Evolutionary conservation across 2,888 invertebrate species (phyloP).

Genomic region (Sesia bembeciformis): DNA sequence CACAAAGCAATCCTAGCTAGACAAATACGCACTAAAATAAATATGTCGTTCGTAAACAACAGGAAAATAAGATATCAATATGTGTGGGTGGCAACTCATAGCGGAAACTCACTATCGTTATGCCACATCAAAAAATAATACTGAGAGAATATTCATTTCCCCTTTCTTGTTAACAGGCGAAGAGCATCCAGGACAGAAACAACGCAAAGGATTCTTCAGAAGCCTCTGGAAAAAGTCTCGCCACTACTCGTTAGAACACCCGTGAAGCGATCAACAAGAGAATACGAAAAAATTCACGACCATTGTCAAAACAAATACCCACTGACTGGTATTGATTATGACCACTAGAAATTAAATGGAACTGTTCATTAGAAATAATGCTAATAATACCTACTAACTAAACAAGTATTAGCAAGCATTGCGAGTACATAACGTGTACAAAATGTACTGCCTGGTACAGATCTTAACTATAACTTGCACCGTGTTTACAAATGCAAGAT

Average conservation of each 20-base stretch:
- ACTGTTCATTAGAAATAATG: not conserved
- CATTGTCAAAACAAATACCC: too few relatives aligned
- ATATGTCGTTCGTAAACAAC: too few relatives aligned
- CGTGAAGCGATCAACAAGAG: constrained; percentile 65
- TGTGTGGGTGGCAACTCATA: too few relatives aligned
- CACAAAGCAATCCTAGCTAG: too few relatives aligned
- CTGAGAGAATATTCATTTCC: too few relatives aligned
- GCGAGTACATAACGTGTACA: not conserved
- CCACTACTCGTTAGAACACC: constrained; percentile 90
- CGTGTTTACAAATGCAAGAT: not conserved
- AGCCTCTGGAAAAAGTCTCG: constrained; percentile 92
- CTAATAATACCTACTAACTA: not conserved
- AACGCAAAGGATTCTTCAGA: constrained; percentile 92
- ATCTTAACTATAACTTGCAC: not conserved
- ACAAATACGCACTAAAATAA: too few relatives aligned
- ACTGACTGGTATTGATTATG: too few relatives aligned
- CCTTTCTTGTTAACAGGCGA: constrained; percentile 71
- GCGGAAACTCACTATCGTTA: too few relatives aligned
- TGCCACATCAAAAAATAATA: too few relatives aligned
- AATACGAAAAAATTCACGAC: not conserved
- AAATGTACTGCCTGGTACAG: not conserved
- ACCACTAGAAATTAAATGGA: not conserved
- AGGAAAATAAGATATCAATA: too few relatives aligned
- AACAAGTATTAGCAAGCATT: not conserved
- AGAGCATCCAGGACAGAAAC: constrained; percentile 79